Evolutionary conservation across 2,797 vertebrate genomes (phyloP), one percentile per base, ranked within the genome.

Genomic region (Zonotrichia albicollis): DNA sequence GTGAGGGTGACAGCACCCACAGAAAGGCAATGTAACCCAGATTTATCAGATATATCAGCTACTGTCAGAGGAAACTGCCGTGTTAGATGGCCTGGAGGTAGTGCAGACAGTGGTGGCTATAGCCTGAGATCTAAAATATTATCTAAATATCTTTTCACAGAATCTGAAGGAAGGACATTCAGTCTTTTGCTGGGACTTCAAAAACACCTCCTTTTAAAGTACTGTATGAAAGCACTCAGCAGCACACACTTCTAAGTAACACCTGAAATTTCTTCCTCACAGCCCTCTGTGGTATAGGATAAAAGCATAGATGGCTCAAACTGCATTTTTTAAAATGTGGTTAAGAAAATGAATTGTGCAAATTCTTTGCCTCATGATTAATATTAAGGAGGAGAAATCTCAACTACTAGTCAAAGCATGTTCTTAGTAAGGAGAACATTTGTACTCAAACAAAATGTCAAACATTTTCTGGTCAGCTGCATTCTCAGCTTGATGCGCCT

Each of bases 371-470:
- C 90, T 89, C 9, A 2, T 83, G 82, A 84, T 93, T 87, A 95
- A 86, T 96, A 95, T 73, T 86, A 91, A 92, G 90, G 85, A 85
- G 29, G 70, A 75, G 36, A 92, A 93, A 88, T 80, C 45, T 87
- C 76, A 78, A 51, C 45, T 92, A 68, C 25, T 91, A 96, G 54
- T 91, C 79, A 86, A 91, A 87, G 82, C 58, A 58, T 84, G 89
- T 91, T 94, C 92, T 92, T 92, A 94, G 75, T 87, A 92, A 89
- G 75, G 75, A 86, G 94, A 96, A 95, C 92, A 96, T 92, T 95
- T 95, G 94, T 90, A 83, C 92, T 66, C 77, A 95, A 92, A 58
- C 70, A 93, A 95, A 96, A 95, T 96, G 95, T 94, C 93, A 94
- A 90, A 82, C 46, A 34, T 85, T 93, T 94, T 92, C 90, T 93